Base-by-base conservation (phyloP, 2,888 invertebrate genomes). In the Zaprionus bogoriensis region DNA sequence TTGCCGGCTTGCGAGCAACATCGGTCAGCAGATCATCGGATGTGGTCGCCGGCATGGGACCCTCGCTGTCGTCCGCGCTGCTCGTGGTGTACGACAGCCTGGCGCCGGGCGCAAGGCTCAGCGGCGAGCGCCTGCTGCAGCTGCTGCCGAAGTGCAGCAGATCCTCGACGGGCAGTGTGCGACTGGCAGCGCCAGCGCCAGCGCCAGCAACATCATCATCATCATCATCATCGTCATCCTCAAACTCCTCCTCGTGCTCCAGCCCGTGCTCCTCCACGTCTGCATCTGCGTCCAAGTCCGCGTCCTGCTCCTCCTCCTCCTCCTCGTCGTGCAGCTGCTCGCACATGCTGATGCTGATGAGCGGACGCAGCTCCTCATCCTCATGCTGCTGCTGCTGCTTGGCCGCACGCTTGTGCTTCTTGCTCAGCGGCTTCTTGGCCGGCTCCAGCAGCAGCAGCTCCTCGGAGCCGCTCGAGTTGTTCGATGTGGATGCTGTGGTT, bases 291-390 rank as follows among this genome's bases (percentile, higher is more conserved):
- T 39, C 30, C n/a, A n/a, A n/a, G 1, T 20, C 47, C 10, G 10
- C 3, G 0, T 5, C 6, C 3, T 27, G 27, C 10, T 27, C 32
- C 9, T 36, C 52, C 0, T 2, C 60, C 9, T 14, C 62, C 2
- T 19, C 47, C 1, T 25, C 51, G 7, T 6, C 58, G 3, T 77
- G 74, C 41, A 78, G 41, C 53, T 87, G 81, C 0, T 89, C 88
- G 32, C 85, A 81, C 85, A 87, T 84, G 70, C 82, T 83, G 51
- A 87, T 83, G 76, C 82, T 83, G 45, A 91, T 91, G 46, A 91
- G 71, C 1, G 91, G 91, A 58, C 90, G 88, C 47, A 91, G 64
- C 48, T 91, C 91, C 70, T 91, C 91, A 64, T 90, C 90, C 30
- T 87, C 89, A 4, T 84, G 47, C 44, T 66, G 62, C 66, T 67